These are phyloP conservation scores for Antennarius striatus DNA, from an alignment of 2,113 vertebrate species.

Conservation along the genomic window DNA sequence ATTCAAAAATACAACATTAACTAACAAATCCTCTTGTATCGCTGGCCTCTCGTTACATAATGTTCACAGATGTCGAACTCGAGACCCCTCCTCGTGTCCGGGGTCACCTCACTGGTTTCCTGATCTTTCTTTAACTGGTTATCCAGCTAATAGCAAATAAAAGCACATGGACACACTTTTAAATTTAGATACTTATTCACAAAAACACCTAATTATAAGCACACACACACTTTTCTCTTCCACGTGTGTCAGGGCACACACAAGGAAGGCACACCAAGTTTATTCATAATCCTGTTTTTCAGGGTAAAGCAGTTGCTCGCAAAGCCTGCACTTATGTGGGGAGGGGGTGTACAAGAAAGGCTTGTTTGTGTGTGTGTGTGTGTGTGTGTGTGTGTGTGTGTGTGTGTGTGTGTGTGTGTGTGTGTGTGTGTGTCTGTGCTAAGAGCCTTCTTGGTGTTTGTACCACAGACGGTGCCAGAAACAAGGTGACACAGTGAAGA, in stretches of 20 bases:
- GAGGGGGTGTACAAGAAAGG: constrained; percentile 25
- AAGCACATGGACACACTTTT: neutral
- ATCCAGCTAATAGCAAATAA: no score
- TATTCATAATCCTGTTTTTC: constrained; percentile 52
- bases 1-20: no score
- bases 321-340: constrained; percentile 38
- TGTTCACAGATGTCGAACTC: no score
- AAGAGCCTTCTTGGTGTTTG: neutral
- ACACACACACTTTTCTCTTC: neutral
- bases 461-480: neutral
- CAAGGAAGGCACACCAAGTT: constrained; percentile 16
- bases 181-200: constrained; percentile 4
- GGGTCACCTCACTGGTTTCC: no score
- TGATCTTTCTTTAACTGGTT: no score
- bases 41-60: no score
- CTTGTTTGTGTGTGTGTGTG: constrained; percentile 6
- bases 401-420: neutral
- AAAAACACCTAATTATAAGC: neutral
- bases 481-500: neutral
- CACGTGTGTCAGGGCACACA: neutral
- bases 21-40: no score
- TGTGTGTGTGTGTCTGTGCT: no score
- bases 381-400: constrained; percentile 22
- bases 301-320: constrained; percentile 6
- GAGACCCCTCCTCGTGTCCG: no score